Evolutionary conservation across 2,113 vertebrate species (phyloP), one percentile per base, ranked within the genome.

Genomic region (Hypomesus transpacificus): DNA sequence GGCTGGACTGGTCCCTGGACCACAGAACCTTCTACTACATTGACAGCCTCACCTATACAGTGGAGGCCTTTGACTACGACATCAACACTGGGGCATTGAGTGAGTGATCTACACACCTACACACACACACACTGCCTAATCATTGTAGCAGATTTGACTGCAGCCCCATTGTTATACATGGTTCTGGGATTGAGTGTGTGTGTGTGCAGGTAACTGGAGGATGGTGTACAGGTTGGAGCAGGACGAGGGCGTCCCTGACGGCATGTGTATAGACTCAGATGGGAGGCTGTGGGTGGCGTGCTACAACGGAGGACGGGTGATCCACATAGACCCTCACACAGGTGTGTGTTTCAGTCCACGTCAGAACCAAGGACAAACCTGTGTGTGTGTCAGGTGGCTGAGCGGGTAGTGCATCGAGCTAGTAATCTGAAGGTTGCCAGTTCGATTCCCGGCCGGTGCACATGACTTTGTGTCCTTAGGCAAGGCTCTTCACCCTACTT

Each of bases 261-360:
- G 97, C 31, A 95, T 97, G 94, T 95, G 95, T 16, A 88, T 96
- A 9, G 97, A 98, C 68, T 67, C 63, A 3, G 92, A 94, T 31
- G 95, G 95, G 39, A 93, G 90, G 74, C 93, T 98, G 26, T 98
- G 97, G 97, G 93, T 98, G n/a, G 93, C 95, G 60, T 98, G 96
- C 83, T 98, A 92, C 17, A 86, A 91, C 18, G 95, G 93, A 85
- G 97, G 96, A 68, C 88, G 94, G 79, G 95, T 98, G 70, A 88
- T 98, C 74, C 91, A 90, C 64, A 91, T 98, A 7, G 96, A 98
- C 80, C 95, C 95, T 7, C 85, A 89, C 34, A 95, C 94, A 79
- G 96, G 96, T 98, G 53, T 59, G 58, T 58, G 53, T 57, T 14
- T 20, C 5, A 17, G 14, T 57, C 52, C 7, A 46, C 39, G 7